Evolutionary conservation across 1,140 invertebrate genomes (phyloP).

Genomic region (Temnothorax nylanderi): DNA sequence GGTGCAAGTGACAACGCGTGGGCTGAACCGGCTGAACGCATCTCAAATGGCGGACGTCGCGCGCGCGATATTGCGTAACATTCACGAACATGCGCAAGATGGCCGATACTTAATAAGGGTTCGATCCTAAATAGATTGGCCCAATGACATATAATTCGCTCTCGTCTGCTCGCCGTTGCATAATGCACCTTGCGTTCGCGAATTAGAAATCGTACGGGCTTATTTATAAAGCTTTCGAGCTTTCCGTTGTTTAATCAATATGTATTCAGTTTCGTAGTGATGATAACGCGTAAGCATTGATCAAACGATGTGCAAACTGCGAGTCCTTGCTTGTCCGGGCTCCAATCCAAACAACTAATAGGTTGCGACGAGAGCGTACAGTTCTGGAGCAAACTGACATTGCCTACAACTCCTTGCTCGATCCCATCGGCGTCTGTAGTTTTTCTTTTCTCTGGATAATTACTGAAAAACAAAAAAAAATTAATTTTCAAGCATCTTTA

Average conservation of each 20-base stretch:
- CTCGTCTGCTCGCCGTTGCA: constrained; percentile 72
- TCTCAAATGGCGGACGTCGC: constrained; percentile 69
- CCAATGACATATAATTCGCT: constrained; percentile 80
- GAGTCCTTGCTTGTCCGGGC: constrained; percentile 94
- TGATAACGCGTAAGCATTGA: constrained; percentile 94
- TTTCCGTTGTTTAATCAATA: constrained; percentile 67
- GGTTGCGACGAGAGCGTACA: constrained; percentile 94
- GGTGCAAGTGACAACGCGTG: constrained; percentile 55
- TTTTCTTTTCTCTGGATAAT: constrained; percentile 93
- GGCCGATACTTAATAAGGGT: constrained; percentile 77
- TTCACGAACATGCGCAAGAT: constrained; percentile 63
- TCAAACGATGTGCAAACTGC: constrained; percentile 96
- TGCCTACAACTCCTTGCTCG: constrained; percentile 91
- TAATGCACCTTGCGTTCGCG: constrained; percentile 45
- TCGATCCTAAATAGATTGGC: constrained; percentile 82
- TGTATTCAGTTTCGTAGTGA: constrained; percentile 95
- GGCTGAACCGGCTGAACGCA: constrained; percentile 49
- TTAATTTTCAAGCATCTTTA: neutral
- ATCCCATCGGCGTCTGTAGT: constrained; percentile 90
- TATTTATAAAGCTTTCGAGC: constrained; percentile 51
- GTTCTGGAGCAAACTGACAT: constrained; percentile 92
- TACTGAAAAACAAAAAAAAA: constrained; percentile 85
- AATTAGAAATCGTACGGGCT: constrained; percentile 16
- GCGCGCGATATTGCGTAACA: constrained; percentile 70
- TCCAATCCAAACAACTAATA: constrained; percentile 96